Evolutionary conservation across 2,113 vertebrate genomes (phyloP), one percentile per base, ranked within the genome.

Genomic region (Mormyrus iriodes): DNA sequence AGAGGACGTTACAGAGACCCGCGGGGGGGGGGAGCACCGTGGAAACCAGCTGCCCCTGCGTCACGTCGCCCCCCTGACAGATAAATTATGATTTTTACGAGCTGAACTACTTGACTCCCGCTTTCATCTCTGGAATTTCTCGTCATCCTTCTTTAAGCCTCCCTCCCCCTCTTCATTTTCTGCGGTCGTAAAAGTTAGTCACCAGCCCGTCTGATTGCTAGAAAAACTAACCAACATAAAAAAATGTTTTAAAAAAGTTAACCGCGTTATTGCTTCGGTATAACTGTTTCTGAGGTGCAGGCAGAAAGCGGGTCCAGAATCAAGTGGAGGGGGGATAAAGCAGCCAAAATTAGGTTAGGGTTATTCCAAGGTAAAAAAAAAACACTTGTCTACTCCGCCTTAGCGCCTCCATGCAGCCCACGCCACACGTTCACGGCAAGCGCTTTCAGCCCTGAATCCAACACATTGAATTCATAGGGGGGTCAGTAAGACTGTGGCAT

Each of bases 71-170:
- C 48, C 21, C 35, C 55, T 7, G 4, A 12, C 17, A 0, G 24
- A 82, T 84, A 49, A 83, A 76, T 89, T 84, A 84, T 65, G 58
- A 82, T 53, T 85, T 89, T 89, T 84, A 84, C 19, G 19, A 46
- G 55, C 55, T 19, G 48, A 12, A 53, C 17, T 0, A 19, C 52
- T 39, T 87, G 27, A 42, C 53, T 61, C 35, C 53, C 2, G 15
- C 31, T 65, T 61, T 65, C 49, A 65, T 87, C 55, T 44, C 10
- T 61, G 39, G 31, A 65, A 83, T 83, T 31, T 58, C 73, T 83
- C 69, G 0, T 51, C 24, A 35, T 19, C 27, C 51, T 35, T 55
- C 31, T 15, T 9, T 73, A 19, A 7, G 39, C 17, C 55, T 42
- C 46, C 12, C 3, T 73, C 86, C 46, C 55, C n/a, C 46, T 48